Evolutionary conservation across 1,140 invertebrate genomes (phyloP), one percentile per base, ranked within the genome.

Genomic region (Coboldia fuscipes): DNA sequence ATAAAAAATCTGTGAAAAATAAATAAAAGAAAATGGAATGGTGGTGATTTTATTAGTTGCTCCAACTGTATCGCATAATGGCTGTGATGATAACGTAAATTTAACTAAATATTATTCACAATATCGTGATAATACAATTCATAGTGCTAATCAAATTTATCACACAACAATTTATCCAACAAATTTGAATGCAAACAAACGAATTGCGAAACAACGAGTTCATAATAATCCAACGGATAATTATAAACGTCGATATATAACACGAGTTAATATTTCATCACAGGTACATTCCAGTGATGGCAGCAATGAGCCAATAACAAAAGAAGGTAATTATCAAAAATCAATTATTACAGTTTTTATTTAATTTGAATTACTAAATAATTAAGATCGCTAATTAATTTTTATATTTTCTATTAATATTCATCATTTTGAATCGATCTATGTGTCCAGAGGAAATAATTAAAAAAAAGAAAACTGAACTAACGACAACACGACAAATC

Each of bases 401-500:
- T 16, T 34, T 26, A 24, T 6, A 34, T 4, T 34, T 26, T 26
- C 3, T 12, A 14, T n/a, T 4, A n/a, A 6, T 34, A 8, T 40
- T 34, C n/a, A n/a, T n/a, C n/a, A n/a, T n/a, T n/a, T n/a, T n/a
- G n/a, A n/a, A n/a, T n/a, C n/a, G n/a, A n/a, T n/a, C n/a, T 39
- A 26, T 31, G 32, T 45, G 66, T 65, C 24, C 66, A 86, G 82
- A 88, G 59, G 82, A 88, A 76, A 84, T 80, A 78, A 72, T 85
- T 45, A 84, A 78, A 36, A 75, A 78, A 47, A 81, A 80, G 57
- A 82, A 78, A 52, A 77, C 75, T 39, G 82, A 86, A 58, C 68
- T 85, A 48, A 81, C 76, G 30, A 89, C 82, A 30, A 84, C 77
- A 27, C 68, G 79, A 37, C 81, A 89, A 55, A 86, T 88, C 39